Base-by-base conservation (phyloP, 2,888 invertebrate genomes). In the Masnerella sp. region DNA sequence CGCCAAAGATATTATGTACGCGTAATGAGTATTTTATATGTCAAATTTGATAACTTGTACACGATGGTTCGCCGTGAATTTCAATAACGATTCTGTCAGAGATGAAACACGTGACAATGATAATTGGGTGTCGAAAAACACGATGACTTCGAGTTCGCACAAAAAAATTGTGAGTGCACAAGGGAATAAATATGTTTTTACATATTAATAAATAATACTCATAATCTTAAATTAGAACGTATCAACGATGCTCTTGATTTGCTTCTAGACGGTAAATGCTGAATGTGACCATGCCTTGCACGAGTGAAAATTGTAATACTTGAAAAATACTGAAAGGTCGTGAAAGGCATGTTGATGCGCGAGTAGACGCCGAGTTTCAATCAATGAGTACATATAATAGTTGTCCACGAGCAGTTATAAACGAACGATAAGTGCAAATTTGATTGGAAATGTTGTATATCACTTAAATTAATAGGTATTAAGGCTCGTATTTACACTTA, bases 401-500 rank as follows among this genome's bases (percentile, higher is more conserved):
- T 68, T 62, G 56, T 49, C 45, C 67, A 36, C 65, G 20, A 51
- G 62, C 30, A 65, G 52, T 73, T 69, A 58, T 7, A 25, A 8
- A 14, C 5, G 15, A 64, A 70, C 75, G 70, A 72, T 76, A 73
- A 74, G 75, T 72, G 43, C 34, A 70, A 70, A 64, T 61, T 45
- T 20, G 32, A 61, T 51, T 40, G 12, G 25, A 64, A 58, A 43
- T 43, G 43, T 42, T 36, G 68, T 71, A 76, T 75, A 74, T 74
- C 65, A 79, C 77, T 80, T 80, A 80, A 74, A 78, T 81, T 82
- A 79, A 69, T 78, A 77, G 77, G 77, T 81, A 83, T 76, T 68
- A 78, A 78, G 74, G 79, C 78, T 83, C 78, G 78, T 85, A 84
- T 84, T 82, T 85, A 85, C 84, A 84, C 73, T 80, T 78, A 77